Base-by-base conservation (phyloP, 53 echinoderm and acorn worm species). In the Patiria pectinifera region DNA sequence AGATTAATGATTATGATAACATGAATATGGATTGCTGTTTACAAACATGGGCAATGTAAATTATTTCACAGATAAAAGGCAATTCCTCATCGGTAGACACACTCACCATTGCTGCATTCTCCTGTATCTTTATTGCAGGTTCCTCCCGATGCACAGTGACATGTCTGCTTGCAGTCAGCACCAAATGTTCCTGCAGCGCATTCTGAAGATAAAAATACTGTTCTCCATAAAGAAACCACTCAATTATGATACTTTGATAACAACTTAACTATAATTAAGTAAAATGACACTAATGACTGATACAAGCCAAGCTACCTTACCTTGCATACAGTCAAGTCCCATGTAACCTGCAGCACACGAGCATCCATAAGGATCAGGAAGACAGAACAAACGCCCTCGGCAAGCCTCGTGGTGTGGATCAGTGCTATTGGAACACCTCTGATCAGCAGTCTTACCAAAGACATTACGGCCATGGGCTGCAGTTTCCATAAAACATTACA, bases 151-250 rank as follows among this genome's bases (percentile, higher is more conserved):
- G 85, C 61, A 80, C 96, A 96, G 49, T 92, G 95, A 59, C 96
- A 96, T 12, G 91, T 79, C 71, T 96, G 95, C 83, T 88, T 85
- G 78, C 96, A 96, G 19, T 93, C 94, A 14, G 96, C 96, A 9
- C 96, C 96, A 78, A 71, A 96, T 10, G 48, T 69, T 12, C 94
- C 96, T 11, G 86, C 84, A 12, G 43, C 82, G 69, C 96, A 96
- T 70, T 86, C 95, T 96, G 81, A 74, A 0, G 53, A 53, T 1
- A 53, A 8, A 53, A 53, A 53, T 8, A 53, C n/a, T n/a, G 53
- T 5, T 53, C 53, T 8, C 53, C 53, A 53, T 53, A 6, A 5
- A 53, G 8, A 53, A 35, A 35, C 35, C 35, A 35, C 35, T 35
- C 35, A 53, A 5, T 6, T 5, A 53, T 0, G 53, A 53, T 8